Base-by-base conservation (phyloP, 2,888 invertebrate genomes). In the Lepeophtheirus nordmannii region DNA sequence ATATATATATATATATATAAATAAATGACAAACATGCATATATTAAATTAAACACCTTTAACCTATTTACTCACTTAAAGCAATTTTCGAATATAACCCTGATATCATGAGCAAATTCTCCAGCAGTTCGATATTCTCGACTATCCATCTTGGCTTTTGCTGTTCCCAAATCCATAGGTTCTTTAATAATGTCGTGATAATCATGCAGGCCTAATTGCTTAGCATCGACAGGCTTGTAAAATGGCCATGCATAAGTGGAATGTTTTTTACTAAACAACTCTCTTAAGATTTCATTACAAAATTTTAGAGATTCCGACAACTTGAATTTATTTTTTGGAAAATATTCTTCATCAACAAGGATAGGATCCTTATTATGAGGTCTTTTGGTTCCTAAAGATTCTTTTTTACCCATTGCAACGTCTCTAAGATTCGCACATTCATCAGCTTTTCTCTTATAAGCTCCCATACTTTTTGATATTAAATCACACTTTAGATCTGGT, bases 161-260 rank as follows among this genome's bases (percentile, higher is more conserved):
- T n/a, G 96, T 94, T 63, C 93, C 91, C 74, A 98, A 82, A 79
- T 98, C 98, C 98, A 98, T 98, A 14, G 98, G 98, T 76, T 92
- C 89, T 77, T 93, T 94, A 73, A 99, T 96, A 74, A 98, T 92
- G 74, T 90, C 93, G 79, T 96, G 91, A 79, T 98, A 98, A 79
- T 98, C 98, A 76, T 89, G 89, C 71, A 98, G 82, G 64, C 90
- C 90, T 14, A 98, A 80, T 72, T 89, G 81, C 74, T 89, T 89
- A 23, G 93, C 96, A 78, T 98, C 96, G 66, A 99, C 98, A 56
- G 98, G 98, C 78, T 96, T 93, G 77, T 96, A 92, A 79, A 99
- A 99, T 70, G 97, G 96, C 96, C 96, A 97, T 72, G 94, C 94
- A 77, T 96, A 88, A 14, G 62, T 68, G 53, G 67, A 60, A 80